Conservation (phyloP, 2,888 invertebrate genomes). For the Ophion slaviceki region DNA sequence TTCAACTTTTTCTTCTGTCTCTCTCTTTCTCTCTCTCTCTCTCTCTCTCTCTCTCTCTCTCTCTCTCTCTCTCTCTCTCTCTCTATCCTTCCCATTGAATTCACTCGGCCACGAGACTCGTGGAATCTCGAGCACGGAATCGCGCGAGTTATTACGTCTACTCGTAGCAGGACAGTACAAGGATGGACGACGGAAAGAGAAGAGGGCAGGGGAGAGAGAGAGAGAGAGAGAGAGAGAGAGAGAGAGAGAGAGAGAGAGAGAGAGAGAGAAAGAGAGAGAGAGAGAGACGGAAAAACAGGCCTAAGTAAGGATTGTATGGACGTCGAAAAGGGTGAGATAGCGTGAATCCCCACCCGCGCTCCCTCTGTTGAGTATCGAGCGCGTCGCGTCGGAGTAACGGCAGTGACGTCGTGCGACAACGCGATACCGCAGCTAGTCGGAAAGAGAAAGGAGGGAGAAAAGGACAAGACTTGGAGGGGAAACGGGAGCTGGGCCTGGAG, state of each 20-base stretch:
- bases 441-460: conserved; percentile 16
- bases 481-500: conserved; percentile 7
- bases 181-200: conserved; percentile 41
- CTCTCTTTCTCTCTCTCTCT: neutral
- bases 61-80: neutral
- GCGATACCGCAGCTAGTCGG: neutral
- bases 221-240: too few species aligned
- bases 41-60: conserved; percentile 5
- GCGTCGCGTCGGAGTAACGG: conserved; percentile 60
- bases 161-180: conserved; percentile 37
- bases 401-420: conserved; percentile 44
- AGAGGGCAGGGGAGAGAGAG: conserved; percentile 53
- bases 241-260: conserved; percentile 8
- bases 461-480: conserved; percentile 10
- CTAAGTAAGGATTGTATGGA: conserved; percentile 7
- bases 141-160: conserved; percentile 58
- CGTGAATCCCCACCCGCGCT: conserved; percentile 43
- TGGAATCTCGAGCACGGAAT: conserved; percentile 60
- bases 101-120: conserved; percentile 61
- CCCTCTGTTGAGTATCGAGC: conserved; percentile 56
- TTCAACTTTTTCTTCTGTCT: conserved; percentile 7
- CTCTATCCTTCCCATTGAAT: conserved; percentile 39
- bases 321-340: conserved; percentile 37
- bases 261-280: conserved; percentile 49
- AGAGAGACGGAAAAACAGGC: conserved; percentile 10